phyloP scores from a whole-genome alignment of 2,113 vertebrate genomes.

The Centropristis striata region DNA sequence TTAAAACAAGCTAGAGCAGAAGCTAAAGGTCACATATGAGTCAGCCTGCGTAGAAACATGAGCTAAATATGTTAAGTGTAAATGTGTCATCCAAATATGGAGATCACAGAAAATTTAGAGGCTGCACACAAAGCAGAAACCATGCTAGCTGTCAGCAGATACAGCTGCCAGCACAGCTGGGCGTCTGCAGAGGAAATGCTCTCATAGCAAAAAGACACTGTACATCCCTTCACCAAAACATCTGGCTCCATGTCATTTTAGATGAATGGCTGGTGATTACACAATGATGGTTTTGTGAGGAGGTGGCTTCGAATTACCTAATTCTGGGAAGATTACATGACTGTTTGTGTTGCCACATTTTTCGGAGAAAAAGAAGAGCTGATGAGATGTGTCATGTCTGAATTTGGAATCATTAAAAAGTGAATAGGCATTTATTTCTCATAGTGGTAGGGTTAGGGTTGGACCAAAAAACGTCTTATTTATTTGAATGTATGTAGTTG shows the following conservation, averaged over 20 bases:
- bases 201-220: conserved; percentile 48
- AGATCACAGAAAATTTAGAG: conserved; percentile 42
- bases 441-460: too few relatives aligned
- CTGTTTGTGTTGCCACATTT: conserved; percentile 5
- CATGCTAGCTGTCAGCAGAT: conserved; percentile 55
- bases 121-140: conserved; percentile 60
- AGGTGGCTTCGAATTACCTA: conserved; percentile 36
- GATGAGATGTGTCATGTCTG: conserved; percentile 20
- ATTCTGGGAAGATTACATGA: conserved; percentile 32
- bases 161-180: conserved; percentile 76
- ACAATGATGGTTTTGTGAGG: conserved; percentile 63
- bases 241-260: conserved; percentile 68
- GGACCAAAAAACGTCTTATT: too few relatives aligned
- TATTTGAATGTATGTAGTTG: too few relatives aligned
- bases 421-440: not conserved
- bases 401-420: conserved; percentile 1
- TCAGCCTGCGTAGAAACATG: not conserved
- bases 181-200: conserved; percentile 63
- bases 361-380: conserved; percentile 6
- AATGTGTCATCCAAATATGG: conserved; percentile 30
- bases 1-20: not conserved
- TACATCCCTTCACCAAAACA: conserved; percentile 62
- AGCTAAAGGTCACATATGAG: conserved; percentile 24
- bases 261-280: conserved; percentile 76
- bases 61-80: conserved; percentile 31